Percentiles rank a stretch among this genome's conserved stretches.
Conservation (phyloP, 2,888 invertebrate species). For the Pyrocoelia pectoralis region DNA sequence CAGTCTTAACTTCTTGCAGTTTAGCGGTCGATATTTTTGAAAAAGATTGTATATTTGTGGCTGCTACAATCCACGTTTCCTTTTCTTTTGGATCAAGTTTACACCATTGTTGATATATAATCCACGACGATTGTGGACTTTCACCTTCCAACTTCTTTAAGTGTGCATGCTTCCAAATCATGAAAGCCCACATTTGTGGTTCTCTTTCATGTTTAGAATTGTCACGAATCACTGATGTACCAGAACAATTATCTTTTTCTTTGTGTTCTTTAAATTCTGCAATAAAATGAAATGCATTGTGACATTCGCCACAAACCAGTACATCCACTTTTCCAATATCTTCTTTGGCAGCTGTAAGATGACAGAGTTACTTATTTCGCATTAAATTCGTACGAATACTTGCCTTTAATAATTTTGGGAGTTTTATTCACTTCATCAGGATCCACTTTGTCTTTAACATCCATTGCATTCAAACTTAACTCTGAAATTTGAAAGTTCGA, state of each 20-base stretch:
- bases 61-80: slow-evolving; percentile 83
- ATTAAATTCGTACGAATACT: slow-evolving; percentile 10
- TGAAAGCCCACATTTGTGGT: slow-evolving; percentile 86
- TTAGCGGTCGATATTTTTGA: slow-evolving; percentile 74
- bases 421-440: slow-evolving; percentile 44
- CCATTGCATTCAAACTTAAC: slow-evolving; percentile 22
- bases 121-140: slow-evolving; percentile 70
- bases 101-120: slow-evolving; percentile 84
- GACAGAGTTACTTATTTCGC: background rate
- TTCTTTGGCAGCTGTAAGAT: slow-evolving; percentile 73
- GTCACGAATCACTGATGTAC: slow-evolving; percentile 70
- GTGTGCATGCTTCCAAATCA: slow-evolving; percentile 79
- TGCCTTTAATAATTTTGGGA: slow-evolving; percentile 47
- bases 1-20: slow-evolving; percentile 63
- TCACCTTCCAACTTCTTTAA: slow-evolving; percentile 62
- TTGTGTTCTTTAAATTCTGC: slow-evolving; percentile 82
- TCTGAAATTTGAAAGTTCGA: background rate
- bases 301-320: slow-evolving; percentile 84
- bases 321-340: slow-evolving; percentile 80
- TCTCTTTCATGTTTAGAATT: slow-evolving; percentile 76
- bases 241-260: slow-evolving; percentile 65
- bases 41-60: slow-evolving; percentile 76
- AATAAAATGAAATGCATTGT: slow-evolving; percentile 79
- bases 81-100: slow-evolving; percentile 77
- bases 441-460: slow-evolving; percentile 33